A percentile compares a stretch with the other conserved stretches of the same genome.
These are phyloP conservation scores for Volucella inflata DNA, from an alignment of 2,888 invertebrate species.

Conservation along the genomic window DNA sequence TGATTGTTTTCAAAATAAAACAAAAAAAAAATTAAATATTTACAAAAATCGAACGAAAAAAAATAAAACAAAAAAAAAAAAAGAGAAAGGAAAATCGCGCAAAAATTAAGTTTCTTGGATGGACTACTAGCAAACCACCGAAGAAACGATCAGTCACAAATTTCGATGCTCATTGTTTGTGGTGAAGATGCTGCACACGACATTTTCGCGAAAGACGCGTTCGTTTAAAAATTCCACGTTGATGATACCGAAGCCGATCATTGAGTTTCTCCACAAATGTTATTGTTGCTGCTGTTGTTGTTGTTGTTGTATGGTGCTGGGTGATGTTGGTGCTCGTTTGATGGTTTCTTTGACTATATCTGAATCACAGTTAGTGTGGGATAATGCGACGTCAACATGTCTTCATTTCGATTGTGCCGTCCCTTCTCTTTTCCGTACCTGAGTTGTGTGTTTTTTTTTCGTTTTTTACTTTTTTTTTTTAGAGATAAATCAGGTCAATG, in stretches of 20 bases:
- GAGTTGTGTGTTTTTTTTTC: not conserved
- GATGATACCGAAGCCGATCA: constrained; percentile 56
- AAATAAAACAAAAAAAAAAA: constrained; percentile 20
- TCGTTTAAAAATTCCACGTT: constrained; percentile 62
- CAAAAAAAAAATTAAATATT: constrained; percentile 11
- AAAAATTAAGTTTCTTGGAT: constrained; percentile 52
- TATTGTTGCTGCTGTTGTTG: constrained; percentile 1
- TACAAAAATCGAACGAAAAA: constrained; percentile 18
- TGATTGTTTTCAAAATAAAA: constrained; percentile 7
- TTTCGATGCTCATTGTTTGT: constrained; percentile 50
- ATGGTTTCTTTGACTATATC: constrained; percentile 35
- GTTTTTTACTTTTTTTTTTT: not conserved
- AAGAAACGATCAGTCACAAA: constrained; percentile 71
- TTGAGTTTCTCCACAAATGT: constrained; percentile 51
- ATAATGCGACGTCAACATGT: constrained; percentile 47
- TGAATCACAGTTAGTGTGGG: constrained; percentile 56
- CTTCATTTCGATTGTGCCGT: constrained; percentile 10
- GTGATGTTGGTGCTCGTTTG: constrained; percentile 37
- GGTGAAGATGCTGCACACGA: constrained; percentile 56
- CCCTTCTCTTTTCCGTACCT: not conserved
- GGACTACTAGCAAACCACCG: constrained; percentile 47
- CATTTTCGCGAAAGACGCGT: constrained; percentile 56
- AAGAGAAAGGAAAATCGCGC: constrained; percentile 17
- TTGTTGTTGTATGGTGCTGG: constrained; percentile 37
- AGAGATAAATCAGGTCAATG: constrained; percentile 55